Base-by-base conservation (phyloP, 1,140 invertebrate species). In the Drosophila ogumai region DNA sequence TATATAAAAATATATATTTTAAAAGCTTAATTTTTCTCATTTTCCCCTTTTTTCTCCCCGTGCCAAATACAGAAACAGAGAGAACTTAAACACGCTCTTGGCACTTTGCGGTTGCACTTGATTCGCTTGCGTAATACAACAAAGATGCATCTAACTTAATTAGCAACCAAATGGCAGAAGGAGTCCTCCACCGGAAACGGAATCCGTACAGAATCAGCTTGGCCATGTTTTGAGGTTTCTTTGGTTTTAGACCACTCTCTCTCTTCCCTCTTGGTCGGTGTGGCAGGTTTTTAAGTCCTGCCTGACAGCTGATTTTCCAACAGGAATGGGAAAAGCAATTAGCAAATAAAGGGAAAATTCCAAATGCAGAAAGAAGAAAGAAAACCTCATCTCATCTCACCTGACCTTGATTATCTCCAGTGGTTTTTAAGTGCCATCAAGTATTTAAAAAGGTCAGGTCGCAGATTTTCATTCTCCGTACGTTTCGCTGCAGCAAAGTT, bases 121-220 rank as follows among this genome's bases (percentile, higher is more conserved):
- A 79, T 64, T 72, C 55, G 60, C 31, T 74, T 73, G 68, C 68
- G 68, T 74, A 72, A 72, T 72, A 69, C 69, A 72, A 72, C 69
- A 59, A 72, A 72, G 67, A 72, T 74, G 77, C 63, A 79, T 79
- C 68, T 63, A 69, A 68, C 78, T 80, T 80, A 80, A 80, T 80
- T 80, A 81, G 78, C 61, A 79, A 50, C 56, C 50, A 64, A 66
- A 69, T 52, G 61, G 46, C 61, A 66, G 31, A 36, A 61, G 50
- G 44, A 47, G 50, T 52, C 58, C 47, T 59, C 43, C 59, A 13
- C n/a, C 34, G 19, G 17, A 41, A 64, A 60, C 55, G 55, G 61
- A 64, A 74, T 61, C 79, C 34, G 52, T 38, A 55, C 19, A 19
- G 52, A 55, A 55, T 55, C 52, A 55, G 52, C 77, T 80, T 56